Evolutionary conservation across 2,113 vertebrate species (phyloP).

Genomic region (Psettodes erumei): DNA sequence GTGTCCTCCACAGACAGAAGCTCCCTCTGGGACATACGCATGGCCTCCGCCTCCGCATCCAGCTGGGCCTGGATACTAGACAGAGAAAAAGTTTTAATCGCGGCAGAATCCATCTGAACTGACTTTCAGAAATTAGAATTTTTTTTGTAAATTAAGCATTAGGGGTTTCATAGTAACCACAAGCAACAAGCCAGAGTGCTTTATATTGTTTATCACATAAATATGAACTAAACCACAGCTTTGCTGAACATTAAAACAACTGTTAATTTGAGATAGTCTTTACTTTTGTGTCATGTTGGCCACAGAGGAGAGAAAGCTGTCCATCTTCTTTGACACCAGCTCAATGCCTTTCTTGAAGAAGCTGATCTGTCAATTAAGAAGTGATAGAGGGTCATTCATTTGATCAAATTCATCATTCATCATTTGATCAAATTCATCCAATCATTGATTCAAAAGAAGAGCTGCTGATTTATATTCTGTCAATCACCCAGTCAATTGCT

Average conservation of each 20-base stretch:
- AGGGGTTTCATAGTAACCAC: no score
- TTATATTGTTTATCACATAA: no score
- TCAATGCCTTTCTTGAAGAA: conserved; percentile 97
- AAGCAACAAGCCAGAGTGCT: no score
- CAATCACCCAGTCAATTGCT: neutral
- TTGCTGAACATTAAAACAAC: neutral
- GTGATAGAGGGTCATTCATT: neutral
- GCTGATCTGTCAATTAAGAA: conserved; percentile 84
- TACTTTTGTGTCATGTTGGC: conserved; percentile 92
- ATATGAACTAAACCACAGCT: no score
- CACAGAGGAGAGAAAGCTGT: conserved; percentile 89
- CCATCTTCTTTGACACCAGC: conserved; percentile 93
- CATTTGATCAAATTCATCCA: neutral
- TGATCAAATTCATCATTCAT: no score
- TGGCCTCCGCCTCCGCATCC: conserved; percentile 90
- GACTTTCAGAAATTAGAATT: neutral
- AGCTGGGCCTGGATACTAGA: conserved; percentile 91
- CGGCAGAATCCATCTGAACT: neutral
- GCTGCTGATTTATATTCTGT: neutral
- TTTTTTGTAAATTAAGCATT: neutral
- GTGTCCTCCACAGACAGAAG: conserved; percentile 90
- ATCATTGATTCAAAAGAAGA: neutral
- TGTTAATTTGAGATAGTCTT: conserved; percentile 24
- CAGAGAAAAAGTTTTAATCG: neutral
- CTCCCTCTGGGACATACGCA: conserved; percentile 90